These are phyloP conservation scores for Drosophila siamana DNA, from an alignment of 2,888 invertebrate genomes.

Conservation along the genomic window DNA sequence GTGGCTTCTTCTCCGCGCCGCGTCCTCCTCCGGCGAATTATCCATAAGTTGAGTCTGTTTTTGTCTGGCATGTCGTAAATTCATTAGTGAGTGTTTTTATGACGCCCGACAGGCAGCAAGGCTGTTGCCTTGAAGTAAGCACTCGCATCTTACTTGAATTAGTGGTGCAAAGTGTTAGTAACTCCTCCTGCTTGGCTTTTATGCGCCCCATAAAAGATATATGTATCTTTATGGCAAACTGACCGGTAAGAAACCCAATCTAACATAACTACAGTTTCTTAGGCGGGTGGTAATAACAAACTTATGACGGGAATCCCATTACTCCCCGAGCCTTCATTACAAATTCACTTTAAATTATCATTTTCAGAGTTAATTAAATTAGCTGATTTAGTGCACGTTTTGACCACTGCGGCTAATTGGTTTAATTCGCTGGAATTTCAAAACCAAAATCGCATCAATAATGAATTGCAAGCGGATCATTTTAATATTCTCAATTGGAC, in stretches of 20 bases:
- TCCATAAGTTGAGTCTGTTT: conserved; percentile 29
- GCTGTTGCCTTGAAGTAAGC: conserved; percentile 15
- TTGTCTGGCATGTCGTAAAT: conserved; percentile 53
- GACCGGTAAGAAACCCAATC: conserved; percentile 15
- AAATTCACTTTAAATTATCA: conserved; percentile 27
- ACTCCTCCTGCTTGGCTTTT: conserved; percentile 25
- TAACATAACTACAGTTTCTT: neutral
- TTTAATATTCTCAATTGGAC: neutral
- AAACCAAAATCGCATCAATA: neutral
- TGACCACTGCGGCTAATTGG: conserved; percentile 33
- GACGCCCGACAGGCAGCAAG: conserved; percentile 27
- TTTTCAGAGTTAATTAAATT: conserved; percentile 24
- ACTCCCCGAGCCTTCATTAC: conserved; percentile 1
- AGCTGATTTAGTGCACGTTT: conserved; percentile 6
- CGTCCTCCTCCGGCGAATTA: neutral
- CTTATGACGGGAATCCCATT: neutral
- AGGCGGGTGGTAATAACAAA: neutral
- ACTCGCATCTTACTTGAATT: conserved; percentile 16
- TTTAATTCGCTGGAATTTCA: conserved; percentile 15
- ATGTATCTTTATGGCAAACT: conserved; percentile 30
- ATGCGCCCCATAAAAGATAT: conserved; percentile 37
- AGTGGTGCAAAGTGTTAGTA: conserved; percentile 1
- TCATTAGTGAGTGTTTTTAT: conserved; percentile 55
- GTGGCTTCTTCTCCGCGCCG: too few relatives aligned
- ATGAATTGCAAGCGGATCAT: neutral